A percentile compares a stretch with the other conserved stretches of the same genome.
Evolutionary conservation across 2,888 invertebrate genomes (phyloP).

Genomic region (Cataglyphis altisquamis): DNA sequence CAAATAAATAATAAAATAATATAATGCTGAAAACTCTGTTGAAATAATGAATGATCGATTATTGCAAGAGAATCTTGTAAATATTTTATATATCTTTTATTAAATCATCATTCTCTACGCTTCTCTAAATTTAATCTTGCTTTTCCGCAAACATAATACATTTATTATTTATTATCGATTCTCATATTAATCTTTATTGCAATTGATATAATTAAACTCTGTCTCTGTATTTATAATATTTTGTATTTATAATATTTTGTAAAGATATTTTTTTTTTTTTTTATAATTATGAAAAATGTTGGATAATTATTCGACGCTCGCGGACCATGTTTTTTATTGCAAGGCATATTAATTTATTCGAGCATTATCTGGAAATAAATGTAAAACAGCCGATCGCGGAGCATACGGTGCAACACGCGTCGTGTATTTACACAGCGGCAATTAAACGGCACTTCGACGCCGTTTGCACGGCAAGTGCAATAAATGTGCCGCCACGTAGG

Average conservation of each 20-base stretch:
- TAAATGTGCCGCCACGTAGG: slow-evolving; percentile 26
- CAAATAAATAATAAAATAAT: too few species aligned
- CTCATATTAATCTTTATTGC: background rate
- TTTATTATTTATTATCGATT: background rate
- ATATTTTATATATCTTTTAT: background rate
- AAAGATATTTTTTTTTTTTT: background rate
- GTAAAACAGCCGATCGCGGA: background rate
- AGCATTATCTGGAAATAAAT: slow-evolving; percentile 32
- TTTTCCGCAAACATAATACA: background rate
- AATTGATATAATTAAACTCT: background rate
- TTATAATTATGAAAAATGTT: background rate
- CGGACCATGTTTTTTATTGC: slow-evolving; percentile 20
- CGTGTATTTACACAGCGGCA: slow-evolving; percentile 37
- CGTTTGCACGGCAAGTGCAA: background rate
- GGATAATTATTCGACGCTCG: slow-evolving; percentile 12
- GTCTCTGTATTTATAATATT: background rate
- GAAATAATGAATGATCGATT: background rate
- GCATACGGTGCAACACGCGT: background rate
- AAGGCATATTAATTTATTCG: slow-evolving; percentile 34
- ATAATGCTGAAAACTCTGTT: background rate
- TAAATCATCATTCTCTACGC: background rate
- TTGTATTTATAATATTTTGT: background rate
- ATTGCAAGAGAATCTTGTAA: background rate
- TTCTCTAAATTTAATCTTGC: background rate
- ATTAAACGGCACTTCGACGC: slow-evolving; percentile 36